phyloP scores from a whole-genome alignment of 2,888 invertebrate genomes.

The Cactoblastis cactorum region DNA sequence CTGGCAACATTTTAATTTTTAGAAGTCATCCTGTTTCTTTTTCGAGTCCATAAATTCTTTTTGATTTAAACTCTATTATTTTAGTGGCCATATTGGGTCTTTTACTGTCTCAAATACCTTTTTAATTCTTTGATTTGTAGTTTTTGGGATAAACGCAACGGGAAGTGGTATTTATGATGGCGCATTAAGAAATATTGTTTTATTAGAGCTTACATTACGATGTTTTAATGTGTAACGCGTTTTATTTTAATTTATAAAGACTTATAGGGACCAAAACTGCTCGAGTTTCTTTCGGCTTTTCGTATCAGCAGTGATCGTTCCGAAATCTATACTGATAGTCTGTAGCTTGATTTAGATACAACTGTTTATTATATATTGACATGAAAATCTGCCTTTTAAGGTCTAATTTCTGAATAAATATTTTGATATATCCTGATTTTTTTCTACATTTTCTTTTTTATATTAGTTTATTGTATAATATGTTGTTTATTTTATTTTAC shows the following conservation, averaged over 20 bases:
- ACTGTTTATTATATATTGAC: no score
- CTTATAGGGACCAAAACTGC: no score
- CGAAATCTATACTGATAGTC: no score
- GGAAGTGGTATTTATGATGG: slow-evolving; percentile 6
- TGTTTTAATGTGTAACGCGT: slow-evolving; percentile 5
- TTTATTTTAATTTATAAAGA: slow-evolving; percentile 1
- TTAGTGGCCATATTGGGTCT: slow-evolving; percentile 40
- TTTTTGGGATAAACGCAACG: slow-evolving; percentile 35
- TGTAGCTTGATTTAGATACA: no score
- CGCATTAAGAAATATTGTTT: slow-evolving; percentile 26
- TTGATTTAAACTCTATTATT: slow-evolving; percentile 58
- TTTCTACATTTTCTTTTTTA: no score
- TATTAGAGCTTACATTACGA: slow-evolving; percentile 22
- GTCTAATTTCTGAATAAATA: no score
- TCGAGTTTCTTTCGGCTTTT: no score
- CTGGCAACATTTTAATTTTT: slow-evolving; percentile 52
- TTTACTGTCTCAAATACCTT: slow-evolving; percentile 41
- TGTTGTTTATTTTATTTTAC: no score
- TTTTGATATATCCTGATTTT: no score
- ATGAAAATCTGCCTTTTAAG: no score
- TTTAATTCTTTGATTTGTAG: slow-evolving; percentile 40
- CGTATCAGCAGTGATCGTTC: no score
- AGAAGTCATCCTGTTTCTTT: slow-evolving; percentile 40
- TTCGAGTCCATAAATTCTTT: slow-evolving; percentile 38
- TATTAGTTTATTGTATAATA: no score